These are phyloP conservation scores for Origma solitaria DNA, from an alignment of 2,113 vertebrate genomes.

Conservation along the genomic window DNA sequence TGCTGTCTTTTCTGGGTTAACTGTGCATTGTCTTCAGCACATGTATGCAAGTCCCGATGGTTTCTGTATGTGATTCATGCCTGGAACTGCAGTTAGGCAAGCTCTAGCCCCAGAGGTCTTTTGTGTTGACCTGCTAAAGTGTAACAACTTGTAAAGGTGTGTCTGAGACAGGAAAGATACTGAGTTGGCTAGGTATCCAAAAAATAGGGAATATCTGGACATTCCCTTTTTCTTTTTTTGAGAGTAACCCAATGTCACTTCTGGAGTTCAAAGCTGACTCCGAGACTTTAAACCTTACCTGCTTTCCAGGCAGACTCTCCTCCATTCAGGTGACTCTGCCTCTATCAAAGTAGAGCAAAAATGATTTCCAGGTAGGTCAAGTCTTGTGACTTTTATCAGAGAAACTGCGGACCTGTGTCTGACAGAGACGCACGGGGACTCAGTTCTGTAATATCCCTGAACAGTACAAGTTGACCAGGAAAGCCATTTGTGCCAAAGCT, in stretches of 20 bases:
- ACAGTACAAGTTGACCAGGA: not conserved
- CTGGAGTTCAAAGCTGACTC: conserved; percentile 1
- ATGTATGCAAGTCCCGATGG: not conserved
- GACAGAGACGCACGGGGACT: not conserved
- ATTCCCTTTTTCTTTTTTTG: not conserved
- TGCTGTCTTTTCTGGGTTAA: not conserved
- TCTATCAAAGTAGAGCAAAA: conserved; percentile 16
- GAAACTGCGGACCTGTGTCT: not conserved
- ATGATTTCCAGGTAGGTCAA: conserved; percentile 4
- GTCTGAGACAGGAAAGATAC: not conserved
- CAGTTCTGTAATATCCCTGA: not conserved
- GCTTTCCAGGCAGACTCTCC: conserved; percentile 1
- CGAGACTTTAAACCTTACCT: conserved; percentile 6
- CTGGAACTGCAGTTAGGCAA: not conserved
- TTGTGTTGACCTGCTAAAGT: not conserved
- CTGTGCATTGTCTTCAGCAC: not conserved
- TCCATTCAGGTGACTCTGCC: not conserved
- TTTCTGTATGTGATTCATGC: not conserved
- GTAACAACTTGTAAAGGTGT: not conserved
- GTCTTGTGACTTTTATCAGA: not conserved
- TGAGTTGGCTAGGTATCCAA: not conserved
- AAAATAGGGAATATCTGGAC: not conserved
- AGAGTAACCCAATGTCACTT: not conserved
- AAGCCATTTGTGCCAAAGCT: not conserved
- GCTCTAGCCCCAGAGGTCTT: not conserved